Base-by-base conservation (phyloP, 1,140 invertebrate species). In the Drosophila ironensis region DNA sequence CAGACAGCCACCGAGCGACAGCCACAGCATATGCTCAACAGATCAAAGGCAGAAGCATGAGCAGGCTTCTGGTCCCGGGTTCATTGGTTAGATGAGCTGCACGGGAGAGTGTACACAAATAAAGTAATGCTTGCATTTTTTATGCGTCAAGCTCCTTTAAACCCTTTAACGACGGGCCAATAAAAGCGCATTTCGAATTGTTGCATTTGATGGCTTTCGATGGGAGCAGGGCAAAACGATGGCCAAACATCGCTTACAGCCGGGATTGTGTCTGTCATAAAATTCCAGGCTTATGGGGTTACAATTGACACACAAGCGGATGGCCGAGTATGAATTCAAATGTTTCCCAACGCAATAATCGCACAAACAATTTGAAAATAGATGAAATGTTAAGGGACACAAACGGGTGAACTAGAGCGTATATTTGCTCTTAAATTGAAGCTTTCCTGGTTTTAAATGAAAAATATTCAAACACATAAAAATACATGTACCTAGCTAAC, bases 141-240 rank as follows among this genome's bases (percentile, higher is more conserved):
- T 68, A 38, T 19, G 24, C 22, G 11, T n/a, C 8, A 33, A 51
- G n/a, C 25, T 52, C 46, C 45, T 71, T 50, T 75, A 64, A 81
- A 75, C 28, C 37, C 11, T 76, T 81, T 82, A 59, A 76, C 53
- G 68, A 51, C 48, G 47, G 35, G 56, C 56, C 40, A 59, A 78
- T 80, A 76, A 72, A 76, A 76, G 59, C 11, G 35, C 52, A 57
- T 44, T 71, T 46, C 45, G 67, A 75, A 70, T 88, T 68, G 87
- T 68, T 67, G 77, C 81, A 47, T 88, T 93, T 25, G 92, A 93
- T 75, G 93, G 68, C 33, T 53, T 20, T 7, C 30, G 16, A 11
- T 40, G 8, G 28, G 11, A 42, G 44, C 19, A 22, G 57, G 16
- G 16, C 19, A 50, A 28, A 44, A 20, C 25, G 46, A 38, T 35